A percentile compares a stretch with the other conserved stretches of the same genome.
Conservation (phyloP, 2,113 vertebrate species). For the Heterotis niloticus region DNA sequence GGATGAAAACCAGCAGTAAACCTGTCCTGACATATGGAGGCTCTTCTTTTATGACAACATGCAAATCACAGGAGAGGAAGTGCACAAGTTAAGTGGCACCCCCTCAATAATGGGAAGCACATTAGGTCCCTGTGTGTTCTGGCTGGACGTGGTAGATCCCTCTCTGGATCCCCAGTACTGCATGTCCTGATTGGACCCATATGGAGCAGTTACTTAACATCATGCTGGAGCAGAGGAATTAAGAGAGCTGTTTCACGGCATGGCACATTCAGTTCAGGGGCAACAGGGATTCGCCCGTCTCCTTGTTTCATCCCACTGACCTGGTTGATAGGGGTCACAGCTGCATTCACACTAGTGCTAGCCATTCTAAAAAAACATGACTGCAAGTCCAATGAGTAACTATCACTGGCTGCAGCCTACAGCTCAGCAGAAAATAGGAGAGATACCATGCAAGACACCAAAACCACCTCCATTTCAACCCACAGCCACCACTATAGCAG, state of each 20-base stretch:
- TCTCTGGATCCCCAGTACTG: slow-evolving; percentile 40
- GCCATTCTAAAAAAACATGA: slow-evolving; percentile 11
- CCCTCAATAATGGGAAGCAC: slow-evolving; percentile 45
- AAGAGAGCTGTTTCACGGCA: slow-evolving; percentile 33
- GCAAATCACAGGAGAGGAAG: neutral
- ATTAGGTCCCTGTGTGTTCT: slow-evolving; percentile 41
- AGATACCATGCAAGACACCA: neutral
- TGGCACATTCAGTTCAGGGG: neutral
- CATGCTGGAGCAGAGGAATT: neutral
- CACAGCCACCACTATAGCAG: neutral
- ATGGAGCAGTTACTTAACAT: slow-evolving; percentile 45
- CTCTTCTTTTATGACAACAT: neutral
- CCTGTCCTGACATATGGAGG: neutral
- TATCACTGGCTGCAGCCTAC: neutral
- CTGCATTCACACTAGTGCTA: slow-evolving; percentile 6
- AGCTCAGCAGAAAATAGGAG: slow-evolving; percentile 27
- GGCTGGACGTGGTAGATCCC: slow-evolving; percentile 43
- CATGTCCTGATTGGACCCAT: slow-evolving; percentile 47
- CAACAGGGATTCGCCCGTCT: neutral
- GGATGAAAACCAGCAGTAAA: neutral
- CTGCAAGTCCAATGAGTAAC: slow-evolving; percentile 20
- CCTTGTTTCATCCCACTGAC: neutral
- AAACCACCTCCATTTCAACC: neutral
- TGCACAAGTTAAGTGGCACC: slow-evolving; percentile 30
- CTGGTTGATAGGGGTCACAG: slow-evolving; percentile 10